phyloP scores from a whole-genome alignment of 2,797 vertebrate species.

The Triplophysa yarkandensis region DNA sequence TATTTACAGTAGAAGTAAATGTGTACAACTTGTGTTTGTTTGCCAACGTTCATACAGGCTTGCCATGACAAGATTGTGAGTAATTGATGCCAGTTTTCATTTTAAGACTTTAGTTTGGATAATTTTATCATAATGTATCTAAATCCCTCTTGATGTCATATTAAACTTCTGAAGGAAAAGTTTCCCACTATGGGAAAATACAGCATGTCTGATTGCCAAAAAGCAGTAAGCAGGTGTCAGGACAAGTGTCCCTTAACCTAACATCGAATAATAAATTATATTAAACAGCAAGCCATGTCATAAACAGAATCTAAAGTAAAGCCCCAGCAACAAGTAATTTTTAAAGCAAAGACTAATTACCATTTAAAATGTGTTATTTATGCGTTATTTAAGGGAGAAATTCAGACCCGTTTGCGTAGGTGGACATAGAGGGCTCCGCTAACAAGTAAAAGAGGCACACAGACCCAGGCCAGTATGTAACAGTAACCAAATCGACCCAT shows the following conservation, averaged over 20 bases:
- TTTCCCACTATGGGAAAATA: conserved; percentile 3
- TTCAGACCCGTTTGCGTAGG: conserved; percentile 77
- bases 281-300: neutral
- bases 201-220: neutral
- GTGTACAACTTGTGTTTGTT: too few relatives aligned
- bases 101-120: too few relatives aligned
- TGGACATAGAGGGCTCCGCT: conserved; percentile 84
- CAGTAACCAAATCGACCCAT: conserved; percentile 84
- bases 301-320: neutral
- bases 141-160: conserved; percentile 8
- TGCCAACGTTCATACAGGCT: too few relatives aligned
- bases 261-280: conserved; percentile 2
- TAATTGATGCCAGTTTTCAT: too few relatives aligned
- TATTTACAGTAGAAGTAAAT: too few relatives aligned
- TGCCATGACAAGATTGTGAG: too few relatives aligned
- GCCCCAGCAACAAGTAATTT: neutral
- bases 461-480: conserved; percentile 84
- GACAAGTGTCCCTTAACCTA: neutral
- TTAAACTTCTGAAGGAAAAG: neutral
- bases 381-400: neutral
- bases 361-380: too few relatives aligned
- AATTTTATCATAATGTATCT: neutral
- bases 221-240: conserved; percentile 11
- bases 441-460: conserved; percentile 81
- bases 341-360: neutral